Conservation (phyloP, 2,797 vertebrate species). For the Glyptemys insculpta region DNA sequence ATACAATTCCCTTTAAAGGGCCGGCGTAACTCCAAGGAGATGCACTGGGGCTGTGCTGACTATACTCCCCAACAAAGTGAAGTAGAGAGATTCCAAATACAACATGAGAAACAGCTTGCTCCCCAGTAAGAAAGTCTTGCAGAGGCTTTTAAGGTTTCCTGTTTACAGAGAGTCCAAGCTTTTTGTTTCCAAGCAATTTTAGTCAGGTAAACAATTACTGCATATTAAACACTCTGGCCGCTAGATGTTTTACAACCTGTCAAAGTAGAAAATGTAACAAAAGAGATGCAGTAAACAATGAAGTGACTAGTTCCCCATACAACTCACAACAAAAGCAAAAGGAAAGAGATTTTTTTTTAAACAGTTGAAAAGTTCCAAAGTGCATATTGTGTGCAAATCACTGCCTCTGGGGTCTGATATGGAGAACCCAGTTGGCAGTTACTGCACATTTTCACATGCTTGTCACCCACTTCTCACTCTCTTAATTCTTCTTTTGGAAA, state of each 20-base stretch:
- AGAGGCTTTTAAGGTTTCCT: slow-evolving; percentile 35
- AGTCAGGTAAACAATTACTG: slow-evolving; percentile 4
- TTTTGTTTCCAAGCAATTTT: slow-evolving; percentile 38
- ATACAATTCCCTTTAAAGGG: slow-evolving; percentile 44
- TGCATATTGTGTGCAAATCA: slow-evolving; percentile 36
- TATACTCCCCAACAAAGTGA: background rate
- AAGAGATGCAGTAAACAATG: slow-evolving; percentile 60
- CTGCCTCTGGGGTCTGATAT: background rate
- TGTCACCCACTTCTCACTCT: slow-evolving; percentile 71
- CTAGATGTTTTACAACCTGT: slow-evolving; percentile 56
- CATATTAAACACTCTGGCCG: background rate
- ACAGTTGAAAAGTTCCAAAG: slow-evolving; percentile 63
- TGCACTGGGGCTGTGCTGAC: background rate
- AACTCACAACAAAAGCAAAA: slow-evolving; percentile 62
- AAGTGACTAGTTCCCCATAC: slow-evolving; percentile 57
- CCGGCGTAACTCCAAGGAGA: slow-evolving; percentile 37
- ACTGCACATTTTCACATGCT: slow-evolving; percentile 65
- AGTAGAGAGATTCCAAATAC: background rate
- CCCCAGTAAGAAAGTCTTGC: background rate
- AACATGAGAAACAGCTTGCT: background rate
- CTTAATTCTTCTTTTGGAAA: slow-evolving; percentile 71
- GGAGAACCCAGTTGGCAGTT: slow-evolving; percentile 61
- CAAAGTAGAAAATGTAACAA: slow-evolving; percentile 50
- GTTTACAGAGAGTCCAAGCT: slow-evolving; percentile 40
- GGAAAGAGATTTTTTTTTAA: slow-evolving; percentile 27